A percentile compares a stretch with the other conserved stretches of the same genome.
Evolutionary conservation across 1,140 invertebrate species (phyloP).

Genomic region (Papilio machaon): DNA sequence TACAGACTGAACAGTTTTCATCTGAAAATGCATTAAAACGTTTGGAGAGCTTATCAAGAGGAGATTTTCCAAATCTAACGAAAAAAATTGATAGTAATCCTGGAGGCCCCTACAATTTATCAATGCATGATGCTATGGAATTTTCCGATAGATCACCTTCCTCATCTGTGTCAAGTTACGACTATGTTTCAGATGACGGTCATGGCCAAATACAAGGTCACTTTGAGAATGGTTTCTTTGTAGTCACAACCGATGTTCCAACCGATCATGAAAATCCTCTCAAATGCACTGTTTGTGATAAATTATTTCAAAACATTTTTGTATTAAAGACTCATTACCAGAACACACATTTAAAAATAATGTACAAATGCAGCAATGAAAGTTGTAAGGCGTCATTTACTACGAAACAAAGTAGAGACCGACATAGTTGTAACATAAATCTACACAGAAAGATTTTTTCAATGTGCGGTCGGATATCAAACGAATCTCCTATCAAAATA

Average conservation of each 20-base stretch:
- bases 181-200: constrained; percentile 82
- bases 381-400: constrained; percentile 98
- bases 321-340: constrained; percentile 98
- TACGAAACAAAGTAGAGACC: constrained; percentile 95
- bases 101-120: constrained; percentile 67
- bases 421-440: constrained; percentile 96
- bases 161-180: constrained; percentile 83
- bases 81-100: constrained; percentile 62
- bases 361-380: constrained; percentile 97
- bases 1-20: constrained; percentile 60
- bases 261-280: constrained; percentile 90
- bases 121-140: constrained; percentile 75
- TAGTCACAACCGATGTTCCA: constrained; percentile 90
- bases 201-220: constrained; percentile 86
- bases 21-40: constrained; percentile 88
- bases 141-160: constrained; percentile 82
- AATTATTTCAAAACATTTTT: constrained; percentile 97
- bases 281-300: constrained; percentile 95
- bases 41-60: constrained; percentile 91
- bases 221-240: constrained; percentile 88
- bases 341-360: constrained; percentile 97
- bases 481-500: constrained; percentile 66
- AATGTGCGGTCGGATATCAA: constrained; percentile 62
- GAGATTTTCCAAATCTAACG: constrained; percentile 85
- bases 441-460: constrained; percentile 94